A percentile compares a stretch with the other conserved stretches of the same genome.
These are phyloP conservation scores for Mus spicilegus DNA, from an alignment of 2,113 vertebrate genomes.

Conservation along the genomic window DNA sequence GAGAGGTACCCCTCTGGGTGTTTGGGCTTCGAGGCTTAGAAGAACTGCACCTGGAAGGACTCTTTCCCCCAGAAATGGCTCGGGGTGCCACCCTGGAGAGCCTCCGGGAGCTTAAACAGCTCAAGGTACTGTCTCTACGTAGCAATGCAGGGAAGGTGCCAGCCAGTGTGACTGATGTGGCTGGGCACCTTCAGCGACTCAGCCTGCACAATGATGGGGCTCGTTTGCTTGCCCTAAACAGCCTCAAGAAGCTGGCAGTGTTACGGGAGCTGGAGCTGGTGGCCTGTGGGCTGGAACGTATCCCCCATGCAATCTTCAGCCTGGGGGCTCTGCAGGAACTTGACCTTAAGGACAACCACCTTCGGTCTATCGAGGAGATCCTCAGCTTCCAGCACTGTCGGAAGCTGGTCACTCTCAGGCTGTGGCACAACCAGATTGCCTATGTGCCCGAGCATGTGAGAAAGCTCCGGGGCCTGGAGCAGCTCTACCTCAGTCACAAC, in stretches of 20 bases:
- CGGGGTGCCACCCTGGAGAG: conserved; percentile 87
- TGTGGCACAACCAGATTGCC: conserved; percentile 93
- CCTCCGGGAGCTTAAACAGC: conserved; percentile 89
- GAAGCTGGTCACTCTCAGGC: conserved; percentile 88
- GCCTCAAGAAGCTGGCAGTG: conserved; percentile 90
- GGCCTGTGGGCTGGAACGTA: conserved; percentile 91
- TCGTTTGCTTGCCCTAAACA: conserved; percentile 90
- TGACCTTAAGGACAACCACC: conserved; percentile 92
- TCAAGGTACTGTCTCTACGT: conserved; percentile 88
- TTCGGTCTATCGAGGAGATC: conserved; percentile 93
- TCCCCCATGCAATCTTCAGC: conserved; percentile 93
- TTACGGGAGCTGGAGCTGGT: conserved; percentile 89
- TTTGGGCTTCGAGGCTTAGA: conserved; percentile 90
- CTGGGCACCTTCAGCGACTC: conserved; percentile 88
- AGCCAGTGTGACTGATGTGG: conserved; percentile 87
- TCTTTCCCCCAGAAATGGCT: conserved; percentile 87
- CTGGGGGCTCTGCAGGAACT: conserved; percentile 90
- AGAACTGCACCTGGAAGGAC: conserved; percentile 90
- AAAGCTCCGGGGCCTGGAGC: conserved; percentile 90
- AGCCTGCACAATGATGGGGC: conserved; percentile 89
- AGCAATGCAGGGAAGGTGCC: conserved; percentile 91
- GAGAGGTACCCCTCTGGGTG: conserved; percentile 92
- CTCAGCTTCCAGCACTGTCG: conserved; percentile 94
- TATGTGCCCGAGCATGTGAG: conserved; percentile 92
- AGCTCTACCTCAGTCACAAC: conserved; percentile 92